Evolutionary conservation across 1,140 invertebrate species (phyloP).

Genomic region (Atta cephalotes): DNA sequence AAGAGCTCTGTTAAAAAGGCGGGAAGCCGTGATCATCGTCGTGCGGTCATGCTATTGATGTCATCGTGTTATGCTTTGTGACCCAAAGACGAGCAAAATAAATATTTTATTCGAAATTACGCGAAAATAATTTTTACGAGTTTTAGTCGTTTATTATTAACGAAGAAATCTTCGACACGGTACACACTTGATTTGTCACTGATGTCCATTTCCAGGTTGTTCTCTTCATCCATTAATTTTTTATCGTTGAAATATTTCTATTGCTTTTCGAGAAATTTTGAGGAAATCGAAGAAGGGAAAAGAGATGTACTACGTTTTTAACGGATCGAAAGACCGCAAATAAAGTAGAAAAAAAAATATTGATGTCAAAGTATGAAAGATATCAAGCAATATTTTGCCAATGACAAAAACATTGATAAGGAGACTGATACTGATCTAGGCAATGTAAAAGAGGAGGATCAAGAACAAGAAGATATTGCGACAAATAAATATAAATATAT

Average conservation of each 20-base stretch:
- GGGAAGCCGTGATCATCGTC: slow-evolving; percentile 7
- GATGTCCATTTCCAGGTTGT: neutral
- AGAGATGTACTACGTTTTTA: neutral
- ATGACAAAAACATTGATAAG: slow-evolving; percentile 67
- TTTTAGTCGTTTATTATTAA: neutral
- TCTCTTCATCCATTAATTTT: neutral
- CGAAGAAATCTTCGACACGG: neutral
- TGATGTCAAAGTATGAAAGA: slow-evolving; percentile 78
- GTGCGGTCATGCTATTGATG: neutral
- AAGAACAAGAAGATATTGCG: neutral
- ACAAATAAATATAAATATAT: slow-evolving; percentile 77
- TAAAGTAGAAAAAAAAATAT: neutral
- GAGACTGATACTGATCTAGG: neutral
- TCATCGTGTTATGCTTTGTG: neutral
- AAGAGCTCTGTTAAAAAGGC: slow-evolving; percentile 5
- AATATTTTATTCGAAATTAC: neutral
- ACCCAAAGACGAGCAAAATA: neutral
- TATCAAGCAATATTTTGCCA: slow-evolving; percentile 81
- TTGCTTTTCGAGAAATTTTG: neutral
- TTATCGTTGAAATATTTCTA: neutral
- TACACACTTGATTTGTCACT: neutral
- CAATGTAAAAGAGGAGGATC: neutral
- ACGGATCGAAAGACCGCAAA: neutral
- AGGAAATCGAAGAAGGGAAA: neutral
- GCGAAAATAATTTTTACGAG: too few species aligned